These are phyloP conservation scores for Pseudopodoces humilis DNA, from an alignment of 2,113 vertebrate genomes.

Conservation along the genomic window DNA sequence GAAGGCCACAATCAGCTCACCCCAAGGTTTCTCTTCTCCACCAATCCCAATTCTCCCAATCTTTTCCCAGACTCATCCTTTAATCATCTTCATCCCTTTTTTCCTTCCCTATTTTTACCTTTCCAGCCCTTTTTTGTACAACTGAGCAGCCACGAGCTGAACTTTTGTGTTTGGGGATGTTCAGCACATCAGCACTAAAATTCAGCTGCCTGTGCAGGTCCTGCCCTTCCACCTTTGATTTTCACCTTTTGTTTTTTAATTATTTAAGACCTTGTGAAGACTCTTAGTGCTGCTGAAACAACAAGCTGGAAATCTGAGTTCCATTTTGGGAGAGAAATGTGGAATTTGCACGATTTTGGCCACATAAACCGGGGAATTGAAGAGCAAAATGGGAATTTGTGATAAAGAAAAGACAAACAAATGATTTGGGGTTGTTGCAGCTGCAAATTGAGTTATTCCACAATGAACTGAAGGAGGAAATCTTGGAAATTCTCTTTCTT, in stretches of 20 bases:
- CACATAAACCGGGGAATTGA: accelerated
- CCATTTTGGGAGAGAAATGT: not conserved
- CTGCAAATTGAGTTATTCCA: not conserved
- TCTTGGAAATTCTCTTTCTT: not conserved
- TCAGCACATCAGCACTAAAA: not conserved
- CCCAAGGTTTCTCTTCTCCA: not conserved
- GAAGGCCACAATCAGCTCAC: not conserved
- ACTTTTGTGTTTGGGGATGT: not conserved
- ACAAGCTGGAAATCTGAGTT: not conserved
- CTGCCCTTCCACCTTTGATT: not conserved
- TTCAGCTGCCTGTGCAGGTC: not conserved
- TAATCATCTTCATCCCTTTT: not conserved
- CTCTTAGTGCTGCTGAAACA: not conserved
- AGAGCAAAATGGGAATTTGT: accelerated
- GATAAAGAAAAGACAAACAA: not conserved
- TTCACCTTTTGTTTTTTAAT: not conserved
- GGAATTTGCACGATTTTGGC: not conserved
- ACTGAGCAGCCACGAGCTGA: not conserved
- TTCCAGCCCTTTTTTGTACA: not conserved
- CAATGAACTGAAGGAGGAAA: not conserved
- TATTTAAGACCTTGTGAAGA: not conserved
- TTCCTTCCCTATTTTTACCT: not conserved
- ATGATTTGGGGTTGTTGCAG: not conserved
- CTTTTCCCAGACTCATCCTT: not conserved
- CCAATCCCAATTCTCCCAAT: not conserved